Evolutionary conservation across 2,113 vertebrate genomes (phyloP), one percentile per base, ranked within the genome.

Genomic region (Mus pahari): DNA sequence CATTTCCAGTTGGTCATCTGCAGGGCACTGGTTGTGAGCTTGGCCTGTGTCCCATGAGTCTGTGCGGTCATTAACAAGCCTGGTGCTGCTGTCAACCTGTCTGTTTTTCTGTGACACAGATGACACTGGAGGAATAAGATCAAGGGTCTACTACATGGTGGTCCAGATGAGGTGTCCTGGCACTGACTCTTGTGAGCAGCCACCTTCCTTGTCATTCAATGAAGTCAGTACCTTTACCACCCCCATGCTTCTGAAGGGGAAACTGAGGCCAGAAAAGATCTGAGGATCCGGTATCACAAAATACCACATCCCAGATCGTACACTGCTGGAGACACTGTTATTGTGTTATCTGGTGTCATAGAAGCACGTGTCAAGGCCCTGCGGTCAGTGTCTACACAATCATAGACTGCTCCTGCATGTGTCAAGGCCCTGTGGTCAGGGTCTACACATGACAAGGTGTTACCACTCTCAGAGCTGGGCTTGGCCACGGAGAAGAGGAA

Each of bases 171-270:
- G 28, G 12, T 9, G 36, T 14, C 22, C 48, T 17, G 66, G 9
- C 70, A 33, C n/a, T n/a, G 53, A 20, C 33, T n/a, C 36, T 8
- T 45, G 22, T 13, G 42, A 83, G 48, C 12, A 22, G 33, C 53
- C 7, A 16, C 16, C 2, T 9, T 73, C 7, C 9, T 33, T 11
- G 0, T 6, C 28, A 26, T 60, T 20, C 48, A 16, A 1, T 0
- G n/a, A 24, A 60, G 39, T 6, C n/a, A 58, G 48, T 13, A 1
- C 31, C 33, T 31, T 22, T 39, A 50, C 13, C 26, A 8, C 8
- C 8, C 16, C 66, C 42, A 26, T 16, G 39, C 20, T n/a, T 28
- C 75, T 17, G 12, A 24, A 1, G 45, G 16, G 66, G 53, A 62
- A 89, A 89, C 71, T 9, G 39, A 75, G 53, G 28, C 39, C 39